Evolutionary conservation across 2,797 vertebrate genomes (phyloP).

Genomic region (Acanthopagrus latus): DNA sequence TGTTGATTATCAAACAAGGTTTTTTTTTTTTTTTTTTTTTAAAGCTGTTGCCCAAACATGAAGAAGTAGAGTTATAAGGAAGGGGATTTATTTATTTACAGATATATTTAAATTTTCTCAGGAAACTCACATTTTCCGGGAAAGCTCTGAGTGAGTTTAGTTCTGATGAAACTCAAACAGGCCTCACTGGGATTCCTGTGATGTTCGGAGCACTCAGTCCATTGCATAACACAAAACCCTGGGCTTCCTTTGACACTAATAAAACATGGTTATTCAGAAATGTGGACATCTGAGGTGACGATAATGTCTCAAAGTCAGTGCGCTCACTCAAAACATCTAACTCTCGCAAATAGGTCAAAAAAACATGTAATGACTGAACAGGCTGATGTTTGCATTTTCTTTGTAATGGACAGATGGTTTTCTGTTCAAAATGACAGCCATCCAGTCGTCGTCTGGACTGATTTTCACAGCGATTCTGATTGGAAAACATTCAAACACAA

Average conservation of each 20-base stretch:
- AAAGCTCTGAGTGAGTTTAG: not conserved
- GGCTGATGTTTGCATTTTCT: too few species aligned
- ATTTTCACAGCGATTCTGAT: not conserved
- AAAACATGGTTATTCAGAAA: not conserved
- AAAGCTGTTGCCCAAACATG: not conserved
- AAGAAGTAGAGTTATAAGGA: not conserved
- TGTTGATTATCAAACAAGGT: not conserved
- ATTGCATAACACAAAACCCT: not conserved
- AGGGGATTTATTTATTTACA: not conserved
- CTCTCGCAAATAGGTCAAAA: not conserved
- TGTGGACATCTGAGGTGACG: not conserved
- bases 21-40: too few species aligned
- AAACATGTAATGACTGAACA: not conserved
- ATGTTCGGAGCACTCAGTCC: not conserved
- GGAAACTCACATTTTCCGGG: not conserved
- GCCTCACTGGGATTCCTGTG: constrained; percentile 12
- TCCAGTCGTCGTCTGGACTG: not conserved
- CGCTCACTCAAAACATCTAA: too few species aligned
- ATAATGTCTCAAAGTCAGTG: not conserved
- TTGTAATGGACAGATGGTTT: not conserved
- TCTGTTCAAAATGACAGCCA: not conserved
- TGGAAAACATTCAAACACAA: not conserved
- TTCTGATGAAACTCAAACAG: not conserved
- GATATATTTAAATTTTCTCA: not conserved
- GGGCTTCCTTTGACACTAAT: not conserved